Conservation (phyloP, 1,140 invertebrate genomes). For the Mya arenaria region DNA sequence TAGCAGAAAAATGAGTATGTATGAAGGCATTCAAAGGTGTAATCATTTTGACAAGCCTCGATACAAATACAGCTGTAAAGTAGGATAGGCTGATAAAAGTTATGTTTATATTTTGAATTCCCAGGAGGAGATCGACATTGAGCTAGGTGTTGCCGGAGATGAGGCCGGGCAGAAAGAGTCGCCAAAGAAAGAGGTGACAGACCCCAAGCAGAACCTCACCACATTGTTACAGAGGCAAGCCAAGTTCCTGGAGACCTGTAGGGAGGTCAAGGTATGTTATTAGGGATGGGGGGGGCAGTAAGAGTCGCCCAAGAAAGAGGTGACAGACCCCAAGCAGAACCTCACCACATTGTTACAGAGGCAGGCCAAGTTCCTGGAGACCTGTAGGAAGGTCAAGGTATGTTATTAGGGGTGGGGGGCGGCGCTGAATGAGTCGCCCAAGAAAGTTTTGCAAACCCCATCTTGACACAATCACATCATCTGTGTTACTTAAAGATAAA, state of each 20-base stretch:
- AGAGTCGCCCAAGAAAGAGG: constrained; percentile 82
- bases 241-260: constrained; percentile 91
- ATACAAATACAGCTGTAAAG: not conserved
- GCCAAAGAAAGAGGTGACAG: constrained; percentile 82
- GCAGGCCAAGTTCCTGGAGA: constrained; percentile 92
- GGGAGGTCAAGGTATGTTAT: constrained; percentile 86
- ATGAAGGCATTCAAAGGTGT: too few relatives aligned
- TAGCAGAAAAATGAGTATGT: too few relatives aligned
- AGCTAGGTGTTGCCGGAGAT: constrained; percentile 81
- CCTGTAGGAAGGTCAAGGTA: constrained; percentile 87
- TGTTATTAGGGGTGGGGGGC: too few relatives aligned
- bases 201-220: constrained; percentile 76
- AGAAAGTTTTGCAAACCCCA: too few relatives aligned
- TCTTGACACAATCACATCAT: too few relatives aligned
- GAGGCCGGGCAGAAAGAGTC: constrained; percentile 82
- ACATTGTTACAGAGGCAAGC: constrained; percentile 88
- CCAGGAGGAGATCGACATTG: constrained; percentile 82
- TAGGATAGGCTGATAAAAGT: too few relatives aligned
- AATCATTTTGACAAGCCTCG: not conserved
- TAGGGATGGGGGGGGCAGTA: too few relatives aligned
- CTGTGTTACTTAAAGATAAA: too few relatives aligned
- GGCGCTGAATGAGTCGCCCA: too few relatives aligned
- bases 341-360: constrained; percentile 85
- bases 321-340: constrained; percentile 81
- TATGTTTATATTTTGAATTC: too few relatives aligned